Percentiles rank a stretch among this genome's conserved stretches.
Conservation (phyloP, 2,888 invertebrate species). For the Ommatoiulus sabulosus region DNA sequence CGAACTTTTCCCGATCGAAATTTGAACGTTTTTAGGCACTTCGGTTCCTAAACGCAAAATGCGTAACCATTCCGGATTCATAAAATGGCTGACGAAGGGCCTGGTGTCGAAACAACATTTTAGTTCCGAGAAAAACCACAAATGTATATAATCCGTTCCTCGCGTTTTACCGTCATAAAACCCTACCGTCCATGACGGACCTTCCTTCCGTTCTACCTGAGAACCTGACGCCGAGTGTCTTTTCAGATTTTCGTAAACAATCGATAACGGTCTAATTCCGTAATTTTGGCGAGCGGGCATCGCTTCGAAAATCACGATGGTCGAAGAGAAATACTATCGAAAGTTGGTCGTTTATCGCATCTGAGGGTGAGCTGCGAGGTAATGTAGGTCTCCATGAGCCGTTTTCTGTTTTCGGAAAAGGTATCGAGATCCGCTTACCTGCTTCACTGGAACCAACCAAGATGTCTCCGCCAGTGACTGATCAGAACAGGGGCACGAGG, state of each 20-base stretch:
- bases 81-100: neutral
- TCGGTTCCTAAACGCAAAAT: neutral
- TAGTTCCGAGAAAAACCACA: neutral
- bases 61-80: neutral
- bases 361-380: neutral
- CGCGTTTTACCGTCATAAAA: too few relatives aligned
- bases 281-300: neutral
- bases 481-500: neutral
- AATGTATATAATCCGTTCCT: neutral
- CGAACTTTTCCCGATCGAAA: neutral
- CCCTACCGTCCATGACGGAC: neutral
- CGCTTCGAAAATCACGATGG: neutral
- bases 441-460: slow-evolving; percentile 13
- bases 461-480: slow-evolving; percentile 24
- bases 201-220: neutral
- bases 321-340: neutral
- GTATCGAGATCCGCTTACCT: neutral
- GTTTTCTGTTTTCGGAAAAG: neutral
- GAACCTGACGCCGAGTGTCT: neutral
- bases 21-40: neutral
- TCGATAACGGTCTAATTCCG: neutral
- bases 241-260: neutral
- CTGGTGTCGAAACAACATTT: too few relatives aligned
- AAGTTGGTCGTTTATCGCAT: neutral
- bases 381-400: neutral